Percentiles rank a stretch among this genome's conserved stretches.
phyloP scores from a whole-genome alignment of 2,113 vertebrate genomes.

The Turdus rufiventris region DNA sequence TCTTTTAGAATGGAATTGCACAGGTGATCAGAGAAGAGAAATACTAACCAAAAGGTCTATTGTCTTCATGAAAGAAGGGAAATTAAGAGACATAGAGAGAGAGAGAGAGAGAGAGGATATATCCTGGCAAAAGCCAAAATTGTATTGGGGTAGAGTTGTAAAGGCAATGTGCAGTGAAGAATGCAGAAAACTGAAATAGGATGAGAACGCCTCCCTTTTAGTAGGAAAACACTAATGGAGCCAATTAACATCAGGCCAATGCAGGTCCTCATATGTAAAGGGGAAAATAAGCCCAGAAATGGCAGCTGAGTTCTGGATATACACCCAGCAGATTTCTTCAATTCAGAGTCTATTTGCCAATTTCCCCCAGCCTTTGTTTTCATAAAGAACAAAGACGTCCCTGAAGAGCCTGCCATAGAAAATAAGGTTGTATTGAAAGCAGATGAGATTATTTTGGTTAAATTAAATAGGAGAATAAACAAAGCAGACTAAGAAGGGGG shows the following conservation, averaged over 20 bases:
- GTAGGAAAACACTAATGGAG: background rate
- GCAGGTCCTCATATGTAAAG: background rate
- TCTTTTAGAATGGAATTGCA: background rate
- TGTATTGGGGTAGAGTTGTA: background rate
- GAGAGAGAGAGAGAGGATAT: background rate
- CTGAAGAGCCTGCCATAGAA: background rate
- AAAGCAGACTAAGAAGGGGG: background rate
- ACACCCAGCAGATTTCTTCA: background rate
- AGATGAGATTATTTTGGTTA: background rate
- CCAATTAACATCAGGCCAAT: background rate
- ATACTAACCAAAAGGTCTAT: background rate
- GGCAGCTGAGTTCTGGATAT: background rate
- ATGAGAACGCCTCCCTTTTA: background rate
- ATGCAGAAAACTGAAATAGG: background rate
- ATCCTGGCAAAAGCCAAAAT: background rate
- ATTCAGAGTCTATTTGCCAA: background rate
- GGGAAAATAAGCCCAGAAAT: background rate
- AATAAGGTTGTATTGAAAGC: background rate
- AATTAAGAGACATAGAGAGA: background rate
- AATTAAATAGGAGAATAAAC: slow-evolving; percentile 1
- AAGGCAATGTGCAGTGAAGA: background rate
- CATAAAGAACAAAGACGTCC: background rate
- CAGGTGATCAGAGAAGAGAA: background rate
- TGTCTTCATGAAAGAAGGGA: background rate
- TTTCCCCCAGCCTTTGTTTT: background rate